Evolutionary conservation across 2,113 vertebrate species (phyloP), one percentile per base, ranked within the genome.

Genomic region (Anolis carolinensis): DNA sequence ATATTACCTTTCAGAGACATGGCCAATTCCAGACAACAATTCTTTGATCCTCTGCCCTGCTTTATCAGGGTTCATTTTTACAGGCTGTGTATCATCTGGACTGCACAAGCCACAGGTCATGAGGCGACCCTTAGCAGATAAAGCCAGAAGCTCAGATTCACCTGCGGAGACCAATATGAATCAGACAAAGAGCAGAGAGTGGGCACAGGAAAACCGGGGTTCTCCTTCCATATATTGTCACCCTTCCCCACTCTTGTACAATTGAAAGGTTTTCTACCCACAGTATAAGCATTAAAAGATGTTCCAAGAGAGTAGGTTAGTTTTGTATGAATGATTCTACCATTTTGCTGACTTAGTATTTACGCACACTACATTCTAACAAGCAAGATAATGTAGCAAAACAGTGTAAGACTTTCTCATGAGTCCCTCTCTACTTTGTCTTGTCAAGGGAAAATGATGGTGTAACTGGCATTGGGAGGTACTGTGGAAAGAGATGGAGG

Each of bases 1-100:
- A 7, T 67, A 81, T 80, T 88, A 99, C 98, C 98, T 98, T 91
- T 98, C 97, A 0, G 97, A 98, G 63, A 98, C 95, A 0, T 97
- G 95, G 71, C 97, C 97, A 0, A 99, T 98, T 11, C 97, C 97
- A 0, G 97, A 97, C 0, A 99, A 95, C 50, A 99, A 93, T 82
- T 98, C 97, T 87, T 95, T 97, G 39, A 98, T 95, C 79, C 95
- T 97, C 52, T 94, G 96, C 8, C 97, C 97, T 0, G 94, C 92
- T 63, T 94, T 95, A 0, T 93, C 92, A 0, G 95, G 77, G 0
- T 94, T 89, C 48, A 93, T 87, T 76, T 59, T 85, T 79, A 87
- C 32, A 0, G 87, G 84, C 0, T 48, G 85, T 30, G 89, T 44
- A 0, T 89, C 92, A 44, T 94, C 91, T 0, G 88, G 82, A 65